Percentiles rank a stretch among this genome's conserved stretches.
phyloP scores from a whole-genome alignment of 2,113 vertebrate species.

The Alethe castanea region DNA sequence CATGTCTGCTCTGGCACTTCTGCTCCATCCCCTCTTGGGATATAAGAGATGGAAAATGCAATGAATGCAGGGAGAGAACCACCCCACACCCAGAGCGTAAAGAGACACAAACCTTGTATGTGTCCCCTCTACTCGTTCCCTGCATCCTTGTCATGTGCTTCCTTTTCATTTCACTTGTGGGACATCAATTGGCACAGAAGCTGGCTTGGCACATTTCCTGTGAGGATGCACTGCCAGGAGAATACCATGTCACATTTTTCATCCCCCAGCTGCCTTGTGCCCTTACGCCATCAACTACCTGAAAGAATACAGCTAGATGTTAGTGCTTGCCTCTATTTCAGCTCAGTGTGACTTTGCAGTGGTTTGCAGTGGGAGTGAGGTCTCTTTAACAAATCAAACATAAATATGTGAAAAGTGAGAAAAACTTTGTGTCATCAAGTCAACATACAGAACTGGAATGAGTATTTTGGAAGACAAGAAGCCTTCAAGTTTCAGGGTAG shows the following conservation, averaged over 20 bases:
- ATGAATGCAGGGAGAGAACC: too few relatives aligned
- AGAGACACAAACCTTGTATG: fast-evolving
- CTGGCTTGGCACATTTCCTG: neutral
- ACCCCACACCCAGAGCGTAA: fast-evolving
- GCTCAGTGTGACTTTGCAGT: neutral
- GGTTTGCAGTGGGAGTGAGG: neutral
- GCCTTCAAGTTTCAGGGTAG: neutral
- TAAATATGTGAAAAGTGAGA: neutral
- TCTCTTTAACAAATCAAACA: neutral
- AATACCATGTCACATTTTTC: neutral
- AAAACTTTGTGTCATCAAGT: neutral
- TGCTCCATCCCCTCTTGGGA: neutral
- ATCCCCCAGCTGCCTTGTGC: neutral
- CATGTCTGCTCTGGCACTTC: neutral
- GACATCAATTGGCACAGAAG: neutral
- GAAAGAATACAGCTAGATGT: fast-evolving
- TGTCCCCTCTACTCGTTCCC: too few relatives aligned
- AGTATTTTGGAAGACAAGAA: neutral
- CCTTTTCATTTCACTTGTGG: neutral
- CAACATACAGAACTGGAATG: neutral
- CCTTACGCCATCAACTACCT: neutral
- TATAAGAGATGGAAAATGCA: neutral
- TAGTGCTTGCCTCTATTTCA: neutral
- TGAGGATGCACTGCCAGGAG: neutral
- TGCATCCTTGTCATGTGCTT: neutral